These are phyloP conservation scores for Corythoichthys intestinalis DNA, from an alignment of 2,113 vertebrate species.

Conservation along the genomic window DNA sequence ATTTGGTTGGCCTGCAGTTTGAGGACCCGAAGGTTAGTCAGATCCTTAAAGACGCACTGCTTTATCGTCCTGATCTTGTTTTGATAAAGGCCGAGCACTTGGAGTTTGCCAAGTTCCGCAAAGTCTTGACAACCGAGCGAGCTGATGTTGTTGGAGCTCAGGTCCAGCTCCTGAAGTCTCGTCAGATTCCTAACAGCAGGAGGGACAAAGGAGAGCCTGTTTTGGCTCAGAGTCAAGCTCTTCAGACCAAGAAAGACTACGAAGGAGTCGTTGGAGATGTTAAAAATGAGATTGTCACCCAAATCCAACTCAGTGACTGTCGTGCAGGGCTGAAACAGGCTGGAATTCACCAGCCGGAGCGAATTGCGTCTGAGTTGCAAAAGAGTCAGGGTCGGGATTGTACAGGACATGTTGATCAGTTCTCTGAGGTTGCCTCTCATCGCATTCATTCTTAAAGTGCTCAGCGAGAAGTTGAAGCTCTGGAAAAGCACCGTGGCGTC, in stretches of 20 bases:
- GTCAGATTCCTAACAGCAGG: constrained; percentile 29
- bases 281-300: constrained; percentile 24
- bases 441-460: constrained; percentile 52
- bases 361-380: constrained; percentile 59
- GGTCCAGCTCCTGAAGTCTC: constrained; percentile 51
- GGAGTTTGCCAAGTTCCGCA: constrained; percentile 46
- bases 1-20: constrained; percentile 56
- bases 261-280: constrained; percentile 33
- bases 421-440: constrained; percentile 27
- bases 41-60: constrained; percentile 53
- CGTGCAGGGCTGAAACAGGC: constrained; percentile 48
- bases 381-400: constrained; percentile 51
- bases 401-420: constrained; percentile 66
- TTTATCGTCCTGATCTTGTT: constrained; percentile 56
- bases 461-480: constrained; percentile 52
- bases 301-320: constrained; percentile 58
- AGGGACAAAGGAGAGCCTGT: constrained; percentile 46
- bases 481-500: constrained; percentile 38
- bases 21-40: constrained; percentile 50
- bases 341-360: constrained; percentile 39
- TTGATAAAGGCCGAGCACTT: constrained; percentile 39
- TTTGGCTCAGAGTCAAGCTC: constrained; percentile 44
- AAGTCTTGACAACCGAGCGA: constrained; percentile 54
- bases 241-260: constrained; percentile 19
- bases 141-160: constrained; percentile 61